Evolutionary conservation across 2,113 vertebrate genomes (phyloP).

Genomic region (Piprites chloris): DNA sequence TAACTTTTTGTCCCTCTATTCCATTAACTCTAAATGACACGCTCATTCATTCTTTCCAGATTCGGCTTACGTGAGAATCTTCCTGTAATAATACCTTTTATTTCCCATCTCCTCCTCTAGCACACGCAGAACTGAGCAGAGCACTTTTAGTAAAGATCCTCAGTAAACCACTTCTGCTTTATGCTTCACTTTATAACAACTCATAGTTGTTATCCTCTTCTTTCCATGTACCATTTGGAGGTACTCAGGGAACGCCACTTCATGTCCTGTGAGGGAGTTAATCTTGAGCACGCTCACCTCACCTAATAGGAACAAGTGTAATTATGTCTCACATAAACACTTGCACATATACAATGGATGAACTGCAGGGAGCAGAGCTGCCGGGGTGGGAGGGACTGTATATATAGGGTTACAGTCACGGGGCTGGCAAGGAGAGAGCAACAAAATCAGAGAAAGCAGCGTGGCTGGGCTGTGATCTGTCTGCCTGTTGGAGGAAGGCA

Average conservation of each 20-base stretch:
- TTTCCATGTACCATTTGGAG: accelerated
- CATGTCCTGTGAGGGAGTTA: not conserved
- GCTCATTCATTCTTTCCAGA: not conserved
- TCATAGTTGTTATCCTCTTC: not conserved
- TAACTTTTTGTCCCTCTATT: not conserved
- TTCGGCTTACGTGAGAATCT: not conserved
- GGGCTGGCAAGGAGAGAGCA: not conserved
- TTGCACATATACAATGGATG: not conserved
- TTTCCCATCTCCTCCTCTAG: not conserved
- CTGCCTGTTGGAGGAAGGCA: not conserved
- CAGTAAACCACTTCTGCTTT: not conserved
- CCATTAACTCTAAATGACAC: not conserved
- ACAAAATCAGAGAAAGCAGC: not conserved
- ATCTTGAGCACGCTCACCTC: not conserved
- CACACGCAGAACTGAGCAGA: not conserved
- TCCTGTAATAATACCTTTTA: not conserved
- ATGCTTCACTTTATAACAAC: too few species aligned
- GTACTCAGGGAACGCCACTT: not conserved
- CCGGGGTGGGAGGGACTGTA: not conserved
- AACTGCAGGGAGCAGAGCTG: not conserved
- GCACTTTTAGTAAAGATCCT: not conserved
- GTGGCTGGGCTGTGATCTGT: not conserved
- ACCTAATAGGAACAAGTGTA: not conserved
- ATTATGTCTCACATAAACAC: not conserved
- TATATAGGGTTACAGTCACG: not conserved